These are phyloP conservation scores for Uropetala carovei DNA, from an alignment of 2,888 invertebrate genomes.

Conservation along the genomic window DNA sequence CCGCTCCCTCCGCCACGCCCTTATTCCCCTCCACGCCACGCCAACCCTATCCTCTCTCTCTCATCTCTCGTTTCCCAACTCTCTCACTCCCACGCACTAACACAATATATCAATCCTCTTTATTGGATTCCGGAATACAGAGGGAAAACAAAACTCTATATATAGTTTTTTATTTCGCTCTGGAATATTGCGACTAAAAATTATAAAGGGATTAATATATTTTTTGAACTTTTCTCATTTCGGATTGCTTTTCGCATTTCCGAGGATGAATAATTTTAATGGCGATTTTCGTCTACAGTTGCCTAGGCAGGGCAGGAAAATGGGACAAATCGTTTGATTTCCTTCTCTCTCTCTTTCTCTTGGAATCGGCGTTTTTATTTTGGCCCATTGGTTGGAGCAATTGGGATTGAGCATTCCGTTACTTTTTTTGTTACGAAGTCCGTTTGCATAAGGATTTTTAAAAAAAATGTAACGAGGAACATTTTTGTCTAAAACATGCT, in stretches of 20 bases:
- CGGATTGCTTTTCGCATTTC: background rate
- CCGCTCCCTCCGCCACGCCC: background rate
- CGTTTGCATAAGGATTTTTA: background rate
- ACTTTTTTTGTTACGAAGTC: background rate
- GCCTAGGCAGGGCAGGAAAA: background rate
- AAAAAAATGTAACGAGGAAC: background rate
- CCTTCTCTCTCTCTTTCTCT: background rate
- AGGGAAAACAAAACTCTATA: background rate
- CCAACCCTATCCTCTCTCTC: background rate
- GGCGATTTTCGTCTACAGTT: background rate
- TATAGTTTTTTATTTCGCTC: background rate
- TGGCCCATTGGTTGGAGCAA: background rate
- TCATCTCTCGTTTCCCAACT: background rate
- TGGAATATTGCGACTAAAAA: background rate
- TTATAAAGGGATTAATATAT: background rate
- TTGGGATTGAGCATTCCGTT: background rate
- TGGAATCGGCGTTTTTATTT: background rate
- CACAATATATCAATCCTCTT: conserved; percentile 16
- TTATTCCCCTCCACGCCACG: background rate
- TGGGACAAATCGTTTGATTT: background rate
- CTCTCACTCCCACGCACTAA: background rate
- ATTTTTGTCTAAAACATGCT: background rate
- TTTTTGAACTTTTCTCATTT: background rate
- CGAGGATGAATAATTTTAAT: background rate
- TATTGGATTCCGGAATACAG: background rate